phyloP scores from a whole-genome alignment of 2,888 invertebrate species.

The Dryadula phaetusa region DNA sequence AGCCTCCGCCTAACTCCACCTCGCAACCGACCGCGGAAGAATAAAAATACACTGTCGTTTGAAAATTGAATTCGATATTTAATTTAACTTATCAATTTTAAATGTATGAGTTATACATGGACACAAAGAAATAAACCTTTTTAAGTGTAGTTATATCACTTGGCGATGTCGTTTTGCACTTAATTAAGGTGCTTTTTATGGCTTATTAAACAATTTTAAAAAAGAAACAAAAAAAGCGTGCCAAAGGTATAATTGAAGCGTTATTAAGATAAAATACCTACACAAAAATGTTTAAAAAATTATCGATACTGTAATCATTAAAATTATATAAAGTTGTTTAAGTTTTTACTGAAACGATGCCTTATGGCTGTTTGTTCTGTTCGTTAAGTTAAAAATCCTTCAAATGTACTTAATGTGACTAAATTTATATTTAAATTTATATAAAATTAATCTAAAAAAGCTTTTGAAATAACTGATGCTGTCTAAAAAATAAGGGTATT shows the following conservation, averaged over 20 bases:
- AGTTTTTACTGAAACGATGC: background rate
- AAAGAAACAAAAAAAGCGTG: background rate
- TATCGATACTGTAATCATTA: no score
- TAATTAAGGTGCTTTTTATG: background rate
- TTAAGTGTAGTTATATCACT: background rate
- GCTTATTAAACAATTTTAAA: background rate
- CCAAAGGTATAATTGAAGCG: background rate
- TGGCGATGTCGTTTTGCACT: background rate
- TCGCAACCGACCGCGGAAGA: slow-evolving; percentile 64
- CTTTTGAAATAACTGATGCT: background rate
- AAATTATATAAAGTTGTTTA: background rate
- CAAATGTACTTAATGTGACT: background rate
- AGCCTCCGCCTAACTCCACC: slow-evolving; percentile 52
- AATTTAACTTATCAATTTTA: background rate
- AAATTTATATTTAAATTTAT: background rate
- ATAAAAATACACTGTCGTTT: slow-evolving; percentile 41
- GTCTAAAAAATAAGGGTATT: background rate
- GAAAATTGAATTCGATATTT: background rate
- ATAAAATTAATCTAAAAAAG: background rate
- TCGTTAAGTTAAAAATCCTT: background rate
- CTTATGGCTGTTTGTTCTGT: background rate
- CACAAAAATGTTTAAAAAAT: background rate
- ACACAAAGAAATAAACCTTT: background rate
- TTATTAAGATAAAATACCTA: background rate
- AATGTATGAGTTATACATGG: background rate